These are phyloP conservation scores for Melanerpes formicivorus DNA, from an alignment of 2,113 vertebrate species.

Conservation along the genomic window DNA sequence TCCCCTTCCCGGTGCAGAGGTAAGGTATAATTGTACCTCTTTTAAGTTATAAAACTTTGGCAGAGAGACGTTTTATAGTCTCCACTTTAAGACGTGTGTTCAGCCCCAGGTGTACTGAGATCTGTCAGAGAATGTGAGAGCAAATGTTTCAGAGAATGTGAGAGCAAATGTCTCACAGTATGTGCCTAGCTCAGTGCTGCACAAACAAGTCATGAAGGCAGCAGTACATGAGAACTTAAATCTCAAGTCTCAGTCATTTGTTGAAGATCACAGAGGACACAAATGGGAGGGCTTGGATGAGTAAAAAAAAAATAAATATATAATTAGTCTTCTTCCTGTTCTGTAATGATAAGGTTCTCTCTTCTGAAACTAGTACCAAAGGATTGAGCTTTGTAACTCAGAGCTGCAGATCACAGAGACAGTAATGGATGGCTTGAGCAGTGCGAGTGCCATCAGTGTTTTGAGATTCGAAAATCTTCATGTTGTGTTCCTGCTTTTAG, in stretches of 20 bases:
- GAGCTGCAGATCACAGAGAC: neutral
- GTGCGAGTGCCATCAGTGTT: neutral
- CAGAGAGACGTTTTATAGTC: neutral
- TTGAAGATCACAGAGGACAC: neutral
- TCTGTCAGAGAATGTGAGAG: neutral
- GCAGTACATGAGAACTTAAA: neutral
- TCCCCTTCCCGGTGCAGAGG: neutral
- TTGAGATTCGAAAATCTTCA: neutral
- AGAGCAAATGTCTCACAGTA: neutral
- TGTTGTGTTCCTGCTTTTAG: neutral
- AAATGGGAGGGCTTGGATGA: neutral
- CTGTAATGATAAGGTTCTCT: neutral
- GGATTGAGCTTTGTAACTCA: neutral
- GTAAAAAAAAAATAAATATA: neutral
- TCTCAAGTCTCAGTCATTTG: neutral
- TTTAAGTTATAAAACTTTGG: neutral
- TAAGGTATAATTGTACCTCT: neutral
- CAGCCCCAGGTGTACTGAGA: neutral
- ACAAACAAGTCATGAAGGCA: neutral
- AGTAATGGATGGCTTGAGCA: neutral
- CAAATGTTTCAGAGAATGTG: neutral
- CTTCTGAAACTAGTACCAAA: neutral
- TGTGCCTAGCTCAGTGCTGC: neutral
- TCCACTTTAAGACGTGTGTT: neutral
- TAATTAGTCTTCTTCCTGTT: neutral